Percentiles rank a stretch among this genome's conserved stretches.
phyloP scores from a whole-genome alignment of 2,888 invertebrate species.

The Antheraea assamensis region DNA sequence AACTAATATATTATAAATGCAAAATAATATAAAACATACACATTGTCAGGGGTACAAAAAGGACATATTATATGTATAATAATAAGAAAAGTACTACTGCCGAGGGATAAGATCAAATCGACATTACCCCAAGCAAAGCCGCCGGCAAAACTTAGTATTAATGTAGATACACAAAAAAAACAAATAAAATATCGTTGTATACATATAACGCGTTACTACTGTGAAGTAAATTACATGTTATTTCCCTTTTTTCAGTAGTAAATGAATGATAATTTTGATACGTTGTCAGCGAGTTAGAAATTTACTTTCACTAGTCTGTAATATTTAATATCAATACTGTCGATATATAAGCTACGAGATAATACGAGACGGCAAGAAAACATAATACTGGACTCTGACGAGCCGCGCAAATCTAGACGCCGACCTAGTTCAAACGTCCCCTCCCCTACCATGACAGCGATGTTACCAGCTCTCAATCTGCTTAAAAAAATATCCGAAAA shows the following conservation, averaged over 20 bases:
- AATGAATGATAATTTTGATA: neutral
- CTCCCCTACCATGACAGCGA: conserved; percentile 32
- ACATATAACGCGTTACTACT: neutral
- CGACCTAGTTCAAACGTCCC: conserved; percentile 41
- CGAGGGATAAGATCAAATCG: too few relatives aligned
- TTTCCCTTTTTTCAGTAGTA: neutral
- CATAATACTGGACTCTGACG: conserved; percentile 35
- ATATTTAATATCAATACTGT: neutral
- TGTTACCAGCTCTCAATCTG: neutral
- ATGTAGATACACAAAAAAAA: neutral
- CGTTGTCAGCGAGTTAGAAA: neutral
- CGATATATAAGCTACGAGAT: conserved; percentile 38
- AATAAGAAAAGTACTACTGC: too few relatives aligned
- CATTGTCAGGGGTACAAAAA: too few relatives aligned
- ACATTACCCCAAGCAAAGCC: too few relatives aligned
- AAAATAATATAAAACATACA: too few relatives aligned
- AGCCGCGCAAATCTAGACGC: conserved; percentile 24
- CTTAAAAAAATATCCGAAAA: neutral
- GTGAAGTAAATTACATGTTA: neutral
- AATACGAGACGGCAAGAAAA: conserved; percentile 37
- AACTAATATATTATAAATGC: too few relatives aligned
- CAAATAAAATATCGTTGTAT: neutral
- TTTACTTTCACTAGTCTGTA: conserved; percentile 3
- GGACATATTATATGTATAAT: too few relatives aligned
- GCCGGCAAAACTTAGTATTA: too few relatives aligned